phyloP scores from a whole-genome alignment of 2,888 invertebrate genomes.

The Ormyrus labotus region DNA sequence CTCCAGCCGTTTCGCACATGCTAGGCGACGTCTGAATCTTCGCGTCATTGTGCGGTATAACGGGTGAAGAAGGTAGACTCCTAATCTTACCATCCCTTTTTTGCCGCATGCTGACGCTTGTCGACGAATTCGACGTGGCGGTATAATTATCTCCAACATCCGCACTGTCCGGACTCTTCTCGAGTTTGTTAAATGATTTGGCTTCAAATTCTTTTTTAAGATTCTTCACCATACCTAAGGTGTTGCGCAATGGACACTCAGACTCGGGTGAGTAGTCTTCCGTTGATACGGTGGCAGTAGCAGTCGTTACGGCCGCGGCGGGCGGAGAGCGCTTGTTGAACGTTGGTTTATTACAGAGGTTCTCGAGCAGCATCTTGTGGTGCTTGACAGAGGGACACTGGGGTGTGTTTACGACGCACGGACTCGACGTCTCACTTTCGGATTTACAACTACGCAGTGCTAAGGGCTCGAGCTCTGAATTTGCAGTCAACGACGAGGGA shows the following conservation, averaged over 20 bases:
- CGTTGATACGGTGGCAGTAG: not conserved
- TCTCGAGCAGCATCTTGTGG: constrained; percentile 78
- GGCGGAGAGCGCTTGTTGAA: constrained; percentile 69
- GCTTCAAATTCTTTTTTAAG: constrained; percentile 93
- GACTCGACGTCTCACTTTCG: constrained; percentile 74
- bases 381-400: constrained; percentile 78
- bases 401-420: constrained; percentile 75
- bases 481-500: constrained; percentile 73
- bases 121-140: constrained; percentile 20
- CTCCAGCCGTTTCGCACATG: constrained; percentile 61
- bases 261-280: constrained; percentile 72
- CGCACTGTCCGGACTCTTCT: constrained; percentile 69
- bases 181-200: constrained; percentile 76
- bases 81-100: constrained; percentile 70
- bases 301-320: constrained; percentile 23
- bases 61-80: constrained; percentile 78
- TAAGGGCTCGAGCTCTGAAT: constrained; percentile 69
- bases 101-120: constrained; percentile 55
- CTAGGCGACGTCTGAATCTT: constrained; percentile 65
- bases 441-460: constrained; percentile 71
- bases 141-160: constrained; percentile 29
- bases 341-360: constrained; percentile 73
- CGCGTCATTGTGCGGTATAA: constrained; percentile 78
- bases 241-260: constrained; percentile 69
- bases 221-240: constrained; percentile 88